Evolutionary conservation across 2,113 vertebrate genomes (phyloP).

Genomic region (Cheirogaleus medius): DNA sequence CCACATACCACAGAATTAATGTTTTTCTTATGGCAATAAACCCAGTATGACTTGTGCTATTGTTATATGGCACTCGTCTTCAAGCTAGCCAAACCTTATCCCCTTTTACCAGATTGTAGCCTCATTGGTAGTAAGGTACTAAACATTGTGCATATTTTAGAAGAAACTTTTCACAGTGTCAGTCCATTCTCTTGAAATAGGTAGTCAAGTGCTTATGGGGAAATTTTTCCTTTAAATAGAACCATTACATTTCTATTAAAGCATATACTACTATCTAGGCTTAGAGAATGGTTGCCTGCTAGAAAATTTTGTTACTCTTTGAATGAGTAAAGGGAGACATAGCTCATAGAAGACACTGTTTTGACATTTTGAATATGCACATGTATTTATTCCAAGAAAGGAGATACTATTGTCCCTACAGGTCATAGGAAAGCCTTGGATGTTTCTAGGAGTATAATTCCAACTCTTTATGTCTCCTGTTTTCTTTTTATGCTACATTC

Average conservation of each 20-base stretch:
- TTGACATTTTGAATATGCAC: constrained; percentile 21
- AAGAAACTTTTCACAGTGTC: constrained; percentile 9
- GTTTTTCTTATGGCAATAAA: neutral
- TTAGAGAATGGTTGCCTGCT: constrained; percentile 30
- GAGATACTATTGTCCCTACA: neutral
- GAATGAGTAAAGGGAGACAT: neutral
- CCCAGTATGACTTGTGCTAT: neutral
- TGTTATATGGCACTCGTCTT: neutral
- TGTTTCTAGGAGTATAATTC: constrained; percentile 11
- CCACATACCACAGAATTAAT: neutral
- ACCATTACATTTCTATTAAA: constrained; percentile 44
- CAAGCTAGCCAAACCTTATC: neutral
- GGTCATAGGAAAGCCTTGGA: neutral
- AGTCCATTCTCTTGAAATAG: constrained; percentile 45
- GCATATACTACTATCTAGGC: neutral
- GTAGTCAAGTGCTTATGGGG: neutral
- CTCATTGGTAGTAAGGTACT: neutral
- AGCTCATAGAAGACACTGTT: neutral
- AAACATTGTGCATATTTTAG: constrained; percentile 45
- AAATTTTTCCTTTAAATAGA: constrained; percentile 39
- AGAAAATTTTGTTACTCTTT: constrained; percentile 44
- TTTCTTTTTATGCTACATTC: constrained; percentile 13
- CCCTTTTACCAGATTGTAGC: neutral
- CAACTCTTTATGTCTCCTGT: neutral
- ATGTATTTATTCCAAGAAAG: neutral